Base-by-base conservation (phyloP, 2,797 vertebrate species). In the Gobionotothen gibberifrons region DNA sequence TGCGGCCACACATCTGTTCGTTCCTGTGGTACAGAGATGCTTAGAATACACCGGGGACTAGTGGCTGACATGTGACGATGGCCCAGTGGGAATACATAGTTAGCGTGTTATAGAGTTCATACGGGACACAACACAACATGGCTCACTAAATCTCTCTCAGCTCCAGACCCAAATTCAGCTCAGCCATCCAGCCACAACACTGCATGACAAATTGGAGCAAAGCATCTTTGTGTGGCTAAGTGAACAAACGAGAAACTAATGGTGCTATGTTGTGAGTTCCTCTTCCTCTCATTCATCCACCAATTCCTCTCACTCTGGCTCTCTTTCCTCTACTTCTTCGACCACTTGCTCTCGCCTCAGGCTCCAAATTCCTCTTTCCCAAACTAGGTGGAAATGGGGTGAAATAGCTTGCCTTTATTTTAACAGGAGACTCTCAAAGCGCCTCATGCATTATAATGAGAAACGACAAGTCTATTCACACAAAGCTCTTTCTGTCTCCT, bases 391-490 rank as follows among this genome's bases (percentile, higher is more conserved):
- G 42, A 63, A 78, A 69, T 57, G 53, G 81, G 63, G 60, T 58
- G 72, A 83, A 52, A 67, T 81, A 76, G 49, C 68, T 83, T 9
- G 59, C 80, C 71, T 86, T 91, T 89, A 78, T 89, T 93, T 80
- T 75, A 87, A 80, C 39, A 2, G 60, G 60, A 79, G 77, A 77
- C 82, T 89, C 88, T 83, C 78, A 65, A 85, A 90, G 83, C 81
- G 85, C 83, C 79, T 87, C 82, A 74, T 88, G 89, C 90, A 92
- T 91, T 83, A 78, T 90, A 92, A 93, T 92, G 86, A 90, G 85
- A 87, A 71, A 78, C 49, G 79, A 88, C 90, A 78, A 91, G 82
- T 90, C 89, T 74, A 69, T 90, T 90, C 87, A 90, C 76, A 88
- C 89, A 81, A 68, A 77, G 82, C 77, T 87, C 78, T 79, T 81